A percentile compares a stretch with the other conserved stretches of the same genome.
Evolutionary conservation across 2,888 invertebrate species (phyloP).

Genomic region (Phlogophora meticulosa): DNA sequence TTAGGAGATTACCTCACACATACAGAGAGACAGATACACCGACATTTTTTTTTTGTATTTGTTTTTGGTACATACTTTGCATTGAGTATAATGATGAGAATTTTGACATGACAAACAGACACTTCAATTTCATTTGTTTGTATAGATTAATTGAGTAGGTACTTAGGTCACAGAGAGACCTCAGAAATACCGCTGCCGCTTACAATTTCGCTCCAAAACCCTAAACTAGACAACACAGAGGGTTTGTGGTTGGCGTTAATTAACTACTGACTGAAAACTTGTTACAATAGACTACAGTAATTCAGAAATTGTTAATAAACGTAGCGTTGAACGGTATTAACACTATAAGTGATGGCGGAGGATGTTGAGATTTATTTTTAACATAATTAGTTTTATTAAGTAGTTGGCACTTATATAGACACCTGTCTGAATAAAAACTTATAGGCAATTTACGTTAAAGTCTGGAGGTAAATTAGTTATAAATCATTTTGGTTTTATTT

Average conservation of each 20-base stretch:
- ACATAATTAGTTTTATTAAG: not conserved
- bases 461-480: too few relatives aligned
- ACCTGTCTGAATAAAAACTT: not conserved
- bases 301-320: conserved; percentile 81
- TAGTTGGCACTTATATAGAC: not conserved
- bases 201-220: conserved; percentile 52
- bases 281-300: conserved; percentile 81
- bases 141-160: too few relatives aligned
- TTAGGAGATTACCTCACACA: too few relatives aligned
- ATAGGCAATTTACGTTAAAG: too few relatives aligned
- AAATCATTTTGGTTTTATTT: too few relatives aligned
- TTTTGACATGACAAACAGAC: too few relatives aligned
- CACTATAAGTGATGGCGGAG: conserved; percentile 31
- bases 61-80: too few relatives aligned
- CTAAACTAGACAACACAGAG: conserved; percentile 77
- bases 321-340: conserved; percentile 68
- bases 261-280: conserved; percentile 87
- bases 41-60: too few relatives aligned
- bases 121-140: too few relatives aligned
- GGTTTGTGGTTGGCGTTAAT: conserved; percentile 84
- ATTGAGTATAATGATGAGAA: too few relatives aligned
- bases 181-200: conserved; percentile 49
- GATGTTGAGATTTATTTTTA: conserved; percentile 5
- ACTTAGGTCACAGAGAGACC: conserved; percentile 4
- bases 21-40: too few relatives aligned